phyloP scores from a whole-genome alignment of 2,888 invertebrate genomes.

The Ophonus ardosiacus region DNA sequence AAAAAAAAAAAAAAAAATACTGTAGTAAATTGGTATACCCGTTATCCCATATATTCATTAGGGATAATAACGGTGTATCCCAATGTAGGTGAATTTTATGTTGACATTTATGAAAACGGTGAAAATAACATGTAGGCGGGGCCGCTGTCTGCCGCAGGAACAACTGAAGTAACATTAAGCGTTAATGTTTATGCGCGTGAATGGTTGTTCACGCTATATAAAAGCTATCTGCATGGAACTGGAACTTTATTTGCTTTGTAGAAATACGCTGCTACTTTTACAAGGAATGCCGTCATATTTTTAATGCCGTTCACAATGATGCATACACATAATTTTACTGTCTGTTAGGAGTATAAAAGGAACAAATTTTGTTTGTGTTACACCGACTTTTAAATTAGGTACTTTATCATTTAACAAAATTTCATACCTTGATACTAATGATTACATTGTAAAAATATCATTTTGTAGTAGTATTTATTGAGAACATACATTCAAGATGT shows the following conservation, averaged over 20 bases:
- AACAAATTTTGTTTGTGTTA: neutral
- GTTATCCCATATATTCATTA: constrained; percentile 33
- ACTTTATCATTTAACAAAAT: neutral
- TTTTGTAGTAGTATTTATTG: too few relatives aligned
- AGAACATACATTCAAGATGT: too few relatives aligned
- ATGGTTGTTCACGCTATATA: constrained; percentile 30
- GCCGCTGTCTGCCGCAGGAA: constrained; percentile 7
- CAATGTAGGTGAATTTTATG: constrained; percentile 19
- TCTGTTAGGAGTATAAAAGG: neutral
- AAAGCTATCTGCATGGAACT: constrained; percentile 22
- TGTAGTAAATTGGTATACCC: neutral
- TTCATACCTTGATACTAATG: neutral
- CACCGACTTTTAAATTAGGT: neutral
- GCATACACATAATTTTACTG: constrained; percentile 21
- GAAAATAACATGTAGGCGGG: constrained; percentile 40
- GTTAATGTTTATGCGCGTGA: constrained; percentile 41
- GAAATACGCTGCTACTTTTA: neutral
- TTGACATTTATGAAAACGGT: constrained; percentile 45
- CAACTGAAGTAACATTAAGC: constrained; percentile 39
- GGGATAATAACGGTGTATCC: constrained; percentile 25
- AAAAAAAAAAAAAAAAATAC: neutral
- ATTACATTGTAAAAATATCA: too few relatives aligned
- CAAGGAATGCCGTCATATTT: neutral
- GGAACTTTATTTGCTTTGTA: constrained; percentile 14
- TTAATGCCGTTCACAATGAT: constrained; percentile 2